A percentile compares a stretch with the other conserved stretches of the same genome.
phyloP scores from a whole-genome alignment of 2,113 vertebrate species.

The Salvelinus sp. region DNA sequence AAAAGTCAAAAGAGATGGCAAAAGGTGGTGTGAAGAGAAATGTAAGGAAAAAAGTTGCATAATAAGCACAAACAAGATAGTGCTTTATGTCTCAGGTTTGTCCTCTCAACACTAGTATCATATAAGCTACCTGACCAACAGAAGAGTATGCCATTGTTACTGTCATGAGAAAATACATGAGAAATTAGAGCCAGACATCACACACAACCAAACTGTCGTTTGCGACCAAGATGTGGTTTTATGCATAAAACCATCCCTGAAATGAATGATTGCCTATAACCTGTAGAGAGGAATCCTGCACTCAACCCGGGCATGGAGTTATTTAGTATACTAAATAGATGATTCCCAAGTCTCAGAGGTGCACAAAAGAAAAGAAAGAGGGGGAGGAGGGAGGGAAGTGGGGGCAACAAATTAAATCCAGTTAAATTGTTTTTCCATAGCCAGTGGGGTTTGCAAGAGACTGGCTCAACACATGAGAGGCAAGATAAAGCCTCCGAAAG shows the following conservation, averaged over 20 bases:
- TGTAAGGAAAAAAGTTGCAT: no score
- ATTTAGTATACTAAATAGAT: conserved; percentile 42
- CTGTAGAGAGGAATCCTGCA: conserved; percentile 19
- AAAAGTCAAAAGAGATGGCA: neutral
- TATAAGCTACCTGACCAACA: no score
- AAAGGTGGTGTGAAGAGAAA: neutral
- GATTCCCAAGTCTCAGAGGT: conserved; percentile 60
- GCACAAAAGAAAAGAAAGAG: conserved; percentile 43
- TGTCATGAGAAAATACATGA: neutral
- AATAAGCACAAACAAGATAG: neutral
- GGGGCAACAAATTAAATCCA: conserved; percentile 70
- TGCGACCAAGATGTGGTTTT: neutral
- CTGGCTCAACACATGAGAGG: conserved; percentile 44
- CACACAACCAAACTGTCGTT: no score
- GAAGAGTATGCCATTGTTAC: no score
- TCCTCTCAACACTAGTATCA: neutral
- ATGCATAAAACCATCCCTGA: conserved; percentile 3
- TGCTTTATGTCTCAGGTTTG: neutral
- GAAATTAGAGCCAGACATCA: no score
- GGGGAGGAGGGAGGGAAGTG: conserved; percentile 23
- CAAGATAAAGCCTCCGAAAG: conserved; percentile 53
- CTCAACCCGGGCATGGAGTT: conserved; percentile 25
- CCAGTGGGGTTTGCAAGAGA: conserved; percentile 68
- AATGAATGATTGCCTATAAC: conserved; percentile 14
- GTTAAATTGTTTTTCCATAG: conserved; percentile 78